Evolutionary conservation across 2,888 invertebrate genomes (phyloP).

Genomic region (Brenthis ino): DNA sequence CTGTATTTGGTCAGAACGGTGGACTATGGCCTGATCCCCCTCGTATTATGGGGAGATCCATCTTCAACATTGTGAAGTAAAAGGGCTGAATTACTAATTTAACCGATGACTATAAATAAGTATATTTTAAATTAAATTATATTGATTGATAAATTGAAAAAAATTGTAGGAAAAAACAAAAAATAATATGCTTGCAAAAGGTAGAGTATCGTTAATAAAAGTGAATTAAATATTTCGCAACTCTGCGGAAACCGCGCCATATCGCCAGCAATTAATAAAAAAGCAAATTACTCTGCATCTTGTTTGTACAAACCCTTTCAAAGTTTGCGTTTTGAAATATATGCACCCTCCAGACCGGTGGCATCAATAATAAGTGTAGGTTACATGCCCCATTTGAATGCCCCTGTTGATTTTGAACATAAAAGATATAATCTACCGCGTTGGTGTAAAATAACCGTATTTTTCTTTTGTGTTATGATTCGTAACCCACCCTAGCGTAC

Average conservation of each 20-base stretch:
- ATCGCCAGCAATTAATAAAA: conserved; percentile 57
- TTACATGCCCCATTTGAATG: conserved; percentile 81
- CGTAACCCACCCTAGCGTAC: conserved; percentile 63
- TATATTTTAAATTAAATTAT: neutral
- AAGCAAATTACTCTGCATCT: conserved; percentile 52
- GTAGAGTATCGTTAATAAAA: conserved; percentile 3
- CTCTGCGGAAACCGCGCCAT: conserved; percentile 45
- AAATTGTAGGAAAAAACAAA: too few species aligned
- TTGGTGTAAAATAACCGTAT: conserved; percentile 81
- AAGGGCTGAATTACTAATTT: too few species aligned
- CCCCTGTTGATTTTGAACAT: conserved; percentile 81
- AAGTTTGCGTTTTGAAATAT: conserved; percentile 68
- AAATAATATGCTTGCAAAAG: too few species aligned
- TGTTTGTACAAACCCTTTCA: conserved; percentile 74
- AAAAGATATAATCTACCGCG: conserved; percentile 82
- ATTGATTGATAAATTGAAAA: too few species aligned
- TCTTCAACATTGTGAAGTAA: too few species aligned
- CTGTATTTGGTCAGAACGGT: too few species aligned
- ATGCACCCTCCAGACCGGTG: conserved; percentile 73
- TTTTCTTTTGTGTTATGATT: conserved; percentile 78
- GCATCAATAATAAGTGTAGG: conserved; percentile 81
- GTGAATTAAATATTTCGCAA: conserved; percentile 41
- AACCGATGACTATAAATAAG: neutral
- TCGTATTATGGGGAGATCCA: too few species aligned
- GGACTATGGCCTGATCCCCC: too few species aligned